Evolutionary conservation across 2,797 vertebrate species (phyloP).

Genomic region (Fundulus diaphanus): DNA sequence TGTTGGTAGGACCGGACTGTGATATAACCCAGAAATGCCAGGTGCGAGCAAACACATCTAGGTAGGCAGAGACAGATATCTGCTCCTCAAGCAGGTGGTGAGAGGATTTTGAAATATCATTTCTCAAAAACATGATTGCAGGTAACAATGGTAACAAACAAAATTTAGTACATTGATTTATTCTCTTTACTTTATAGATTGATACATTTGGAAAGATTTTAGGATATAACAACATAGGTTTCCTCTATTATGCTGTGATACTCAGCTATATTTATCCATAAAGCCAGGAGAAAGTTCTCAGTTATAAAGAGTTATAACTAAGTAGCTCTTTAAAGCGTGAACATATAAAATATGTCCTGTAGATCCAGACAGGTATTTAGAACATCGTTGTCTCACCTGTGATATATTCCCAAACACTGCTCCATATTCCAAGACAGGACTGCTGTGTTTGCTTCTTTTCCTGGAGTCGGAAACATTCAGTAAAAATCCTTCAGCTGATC

Average conservation of each 20-base stretch:
- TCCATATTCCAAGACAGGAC: not conserved
- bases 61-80: conserved; percentile 26
- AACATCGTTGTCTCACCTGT: not conserved
- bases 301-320: too few relatives aligned
- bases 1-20: conserved; percentile 24
- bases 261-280: too few relatives aligned
- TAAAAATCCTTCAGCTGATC: not conserved
- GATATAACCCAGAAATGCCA: conserved; percentile 39
- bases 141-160: not conserved
- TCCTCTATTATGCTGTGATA: too few relatives aligned
- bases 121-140: conserved; percentile 28
- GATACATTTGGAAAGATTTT: not conserved
- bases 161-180: not conserved
- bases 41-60: conserved; percentile 31
- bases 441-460: not conserved
- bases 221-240: too few relatives aligned
- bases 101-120: conserved; percentile 20
- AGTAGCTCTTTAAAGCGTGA: too few relatives aligned
- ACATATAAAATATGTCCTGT: too few relatives aligned
- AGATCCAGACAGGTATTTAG: not conserved
- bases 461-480: not conserved
- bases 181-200: not conserved
- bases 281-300: too few relatives aligned
- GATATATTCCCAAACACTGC: not conserved
- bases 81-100: conserved; percentile 26